Base-by-base conservation (phyloP, 2,797 vertebrate genomes). In the Microchirus variegatus region DNA sequence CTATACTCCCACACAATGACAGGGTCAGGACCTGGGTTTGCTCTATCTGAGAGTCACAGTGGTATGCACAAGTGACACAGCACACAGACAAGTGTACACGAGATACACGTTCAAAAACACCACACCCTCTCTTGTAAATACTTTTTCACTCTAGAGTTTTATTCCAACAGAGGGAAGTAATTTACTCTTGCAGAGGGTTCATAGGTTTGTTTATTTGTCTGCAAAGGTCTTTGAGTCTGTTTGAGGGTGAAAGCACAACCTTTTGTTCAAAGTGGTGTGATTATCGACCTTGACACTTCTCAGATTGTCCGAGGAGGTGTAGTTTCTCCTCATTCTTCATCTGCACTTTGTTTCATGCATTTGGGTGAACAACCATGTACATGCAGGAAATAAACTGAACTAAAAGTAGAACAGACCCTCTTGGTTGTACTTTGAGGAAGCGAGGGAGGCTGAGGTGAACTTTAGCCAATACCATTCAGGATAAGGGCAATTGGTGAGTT, bases 1-100 rank as follows among this genome's bases (percentile, higher is more conserved):
- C 62, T 31, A 31, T 18, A 74, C 67, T 67, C 71, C 73, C 70
- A 77, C 77, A 77, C 59, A 61, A 49, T 76, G 77, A 83, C 75
- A 59, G 59, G 75, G 80, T 87, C 57, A 2, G 52, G 70, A 81
- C 80, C 72, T 76, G 55, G 42, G 65, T 75, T 68, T 19, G 26
- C 51, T 42, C 61, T 67, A 60, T 49, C 63, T 1, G 36, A 72
- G 59, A 70, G 51, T 53, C 37, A 11, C 31, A 8, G 50, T 67
- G 58, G 57, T 48, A 59, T 10, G 19, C 54, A 67, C 52, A 38
- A 17, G 44, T 31, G 44, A 5, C 71, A 15, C n/a, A 60, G 51
- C 43, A 65, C 49, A 55, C 52, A 44, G 11, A 16, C 14, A 48
- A 55, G 37, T 38, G 55, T 36, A 12, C n/a, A 11, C 46, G 42